Conservation (phyloP, 1,140 invertebrate genomes). For the Physella acuta region DNA sequence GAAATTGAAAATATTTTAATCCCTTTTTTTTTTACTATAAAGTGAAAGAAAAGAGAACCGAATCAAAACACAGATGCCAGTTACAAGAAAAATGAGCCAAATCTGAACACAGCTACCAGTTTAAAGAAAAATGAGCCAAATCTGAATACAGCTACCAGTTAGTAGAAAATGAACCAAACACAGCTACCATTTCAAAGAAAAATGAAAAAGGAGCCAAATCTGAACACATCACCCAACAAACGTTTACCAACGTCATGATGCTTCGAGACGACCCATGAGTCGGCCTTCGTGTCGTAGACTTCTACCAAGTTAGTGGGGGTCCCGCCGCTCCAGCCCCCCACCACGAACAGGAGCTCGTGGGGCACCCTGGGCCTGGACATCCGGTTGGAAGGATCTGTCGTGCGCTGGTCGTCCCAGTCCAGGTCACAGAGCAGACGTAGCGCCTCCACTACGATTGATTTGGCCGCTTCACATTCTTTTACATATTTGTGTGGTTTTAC, state of each 20-base stretch:
- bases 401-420: slow-evolving; percentile 55
- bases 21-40: no score
- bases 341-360: slow-evolving; percentile 62
- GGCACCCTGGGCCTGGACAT: slow-evolving; percentile 50
- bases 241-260: slow-evolving; percentile 38
- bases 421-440: slow-evolving; percentile 75
- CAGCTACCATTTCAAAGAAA: no score
- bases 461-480: slow-evolving; percentile 68
- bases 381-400: slow-evolving; percentile 45
- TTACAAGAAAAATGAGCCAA: no score
- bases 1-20: no score
- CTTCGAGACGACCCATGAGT: slow-evolving; percentile 66
- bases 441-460: slow-evolving; percentile 74
- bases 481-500: slow-evolving; percentile 68
- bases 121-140: no score
- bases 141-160: no score
- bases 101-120: no score
- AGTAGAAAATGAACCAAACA: no score
- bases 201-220: no score
- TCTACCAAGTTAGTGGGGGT: slow-evolving; percentile 74
- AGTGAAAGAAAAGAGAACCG: no score
- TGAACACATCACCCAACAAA: no score
- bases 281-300: slow-evolving; percentile 76
- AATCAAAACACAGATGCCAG: no score
- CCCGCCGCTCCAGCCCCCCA: slow-evolving; percentile 76